These are phyloP conservation scores for Argyresthia goedartella DNA, from an alignment of 2,888 invertebrate species.

Conservation along the genomic window DNA sequence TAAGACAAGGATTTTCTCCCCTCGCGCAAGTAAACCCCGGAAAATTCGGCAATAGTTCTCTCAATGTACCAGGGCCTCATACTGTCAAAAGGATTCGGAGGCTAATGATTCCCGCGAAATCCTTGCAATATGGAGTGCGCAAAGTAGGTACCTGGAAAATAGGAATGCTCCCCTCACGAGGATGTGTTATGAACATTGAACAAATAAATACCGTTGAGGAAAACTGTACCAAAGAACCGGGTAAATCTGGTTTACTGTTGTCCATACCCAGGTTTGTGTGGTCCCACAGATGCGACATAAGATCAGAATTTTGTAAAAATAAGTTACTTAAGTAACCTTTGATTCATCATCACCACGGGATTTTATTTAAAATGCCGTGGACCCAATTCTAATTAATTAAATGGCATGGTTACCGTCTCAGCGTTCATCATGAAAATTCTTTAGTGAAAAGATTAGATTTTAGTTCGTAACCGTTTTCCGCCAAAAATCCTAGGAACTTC, in stretches of 20 bases:
- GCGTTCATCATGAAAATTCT: too few relatives aligned
- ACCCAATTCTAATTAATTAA: too few relatives aligned
- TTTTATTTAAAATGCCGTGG: too few relatives aligned
- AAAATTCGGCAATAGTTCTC: conserved; percentile 54
- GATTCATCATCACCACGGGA: too few relatives aligned
- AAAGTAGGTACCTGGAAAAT: conserved; percentile 67
- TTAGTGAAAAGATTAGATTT: too few relatives aligned
- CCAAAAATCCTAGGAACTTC: conserved; percentile 8
- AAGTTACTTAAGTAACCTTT: too few relatives aligned
- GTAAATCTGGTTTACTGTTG: not conserved
- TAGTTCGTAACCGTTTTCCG: too few relatives aligned
- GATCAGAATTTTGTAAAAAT: too few relatives aligned
- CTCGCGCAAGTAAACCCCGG: conserved; percentile 38
- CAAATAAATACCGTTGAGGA: not conserved
- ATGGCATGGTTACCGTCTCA: too few relatives aligned
- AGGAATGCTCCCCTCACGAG: conserved; percentile 30
- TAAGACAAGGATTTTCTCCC: not conserved
- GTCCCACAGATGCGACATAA: too few relatives aligned
- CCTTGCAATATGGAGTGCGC: conserved; percentile 62
- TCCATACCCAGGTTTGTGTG: too few relatives aligned
- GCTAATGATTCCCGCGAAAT: conserved; percentile 63
- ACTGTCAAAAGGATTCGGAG: conserved; percentile 42
- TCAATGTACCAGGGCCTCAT: conserved; percentile 35
- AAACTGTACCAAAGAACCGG: not conserved
- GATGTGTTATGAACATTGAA: not conserved